phyloP scores from a whole-genome alignment of 2,888 invertebrate species.

The Ichneumoninae sp. region DNA sequence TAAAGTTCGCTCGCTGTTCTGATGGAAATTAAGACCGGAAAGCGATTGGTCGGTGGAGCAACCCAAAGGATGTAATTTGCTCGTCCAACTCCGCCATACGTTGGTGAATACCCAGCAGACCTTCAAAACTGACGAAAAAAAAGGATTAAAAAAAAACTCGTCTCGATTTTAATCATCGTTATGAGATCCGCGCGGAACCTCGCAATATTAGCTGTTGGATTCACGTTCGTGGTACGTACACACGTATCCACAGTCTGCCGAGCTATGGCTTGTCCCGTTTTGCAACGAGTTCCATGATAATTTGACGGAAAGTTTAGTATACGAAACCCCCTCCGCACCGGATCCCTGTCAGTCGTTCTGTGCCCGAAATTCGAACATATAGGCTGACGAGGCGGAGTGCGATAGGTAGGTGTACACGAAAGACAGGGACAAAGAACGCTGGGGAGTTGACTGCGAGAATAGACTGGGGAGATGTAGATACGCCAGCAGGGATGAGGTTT shows the following conservation, averaged over 20 bases:
- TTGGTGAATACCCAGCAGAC: neutral
- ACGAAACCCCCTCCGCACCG: slow-evolving; percentile 36
- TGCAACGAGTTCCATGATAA: slow-evolving; percentile 66
- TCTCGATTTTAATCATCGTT: slow-evolving; percentile 64
- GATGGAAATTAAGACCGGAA: neutral
- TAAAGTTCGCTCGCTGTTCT: neutral
- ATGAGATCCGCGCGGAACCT: slow-evolving; percentile 39
- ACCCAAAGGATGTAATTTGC: neutral
- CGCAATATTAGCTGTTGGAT: slow-evolving; percentile 34
- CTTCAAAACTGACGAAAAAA: slow-evolving; percentile 4
- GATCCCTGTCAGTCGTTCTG: slow-evolving; percentile 57
- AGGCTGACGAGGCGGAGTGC: slow-evolving; percentile 34
- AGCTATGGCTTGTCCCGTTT: slow-evolving; percentile 44
- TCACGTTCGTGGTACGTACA: slow-evolving; percentile 17
- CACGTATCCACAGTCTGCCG: neutral
- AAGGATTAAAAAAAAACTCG: slow-evolving; percentile 41
- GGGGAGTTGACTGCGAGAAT: slow-evolving; percentile 23
- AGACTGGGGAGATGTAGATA: slow-evolving; percentile 14
- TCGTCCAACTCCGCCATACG: neutral
- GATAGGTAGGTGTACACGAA: slow-evolving; percentile 29
- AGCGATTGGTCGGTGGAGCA: neutral
- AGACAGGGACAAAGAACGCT: slow-evolving; percentile 45
- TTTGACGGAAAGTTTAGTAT: slow-evolving; percentile 70
- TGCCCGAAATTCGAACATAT: slow-evolving; percentile 53
- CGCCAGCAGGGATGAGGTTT: slow-evolving; percentile 47